phyloP scores from a whole-genome alignment of 1,140 invertebrate genomes.

The Hypsibius dujardini region DNA sequence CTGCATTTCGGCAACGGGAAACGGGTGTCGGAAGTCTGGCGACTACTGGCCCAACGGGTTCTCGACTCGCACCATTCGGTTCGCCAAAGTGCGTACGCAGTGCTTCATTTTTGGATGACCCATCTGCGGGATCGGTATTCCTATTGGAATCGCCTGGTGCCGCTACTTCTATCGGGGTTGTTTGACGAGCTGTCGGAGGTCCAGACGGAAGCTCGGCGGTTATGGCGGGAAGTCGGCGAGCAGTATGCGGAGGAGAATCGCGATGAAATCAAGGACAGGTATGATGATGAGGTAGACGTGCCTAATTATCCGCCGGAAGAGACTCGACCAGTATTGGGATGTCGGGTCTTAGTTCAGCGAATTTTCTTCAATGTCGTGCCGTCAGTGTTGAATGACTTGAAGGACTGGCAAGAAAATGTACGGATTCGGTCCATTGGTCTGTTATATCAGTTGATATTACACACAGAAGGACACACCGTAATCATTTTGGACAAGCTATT shows the following conservation, averaged over 20 bases:
- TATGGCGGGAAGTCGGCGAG: neutral
- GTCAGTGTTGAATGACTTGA: neutral
- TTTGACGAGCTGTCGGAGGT: neutral
- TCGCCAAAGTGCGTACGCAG: neutral
- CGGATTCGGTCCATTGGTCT: neutral
- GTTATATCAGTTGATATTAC: neutral
- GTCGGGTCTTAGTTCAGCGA: neutral
- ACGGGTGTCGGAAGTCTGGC: slow-evolving; percentile 1
- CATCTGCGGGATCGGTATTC: neutral
- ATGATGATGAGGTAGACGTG: neutral
- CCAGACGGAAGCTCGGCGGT: neutral
- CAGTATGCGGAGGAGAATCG: slow-evolving; percentile 13
- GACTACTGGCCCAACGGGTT: neutral
- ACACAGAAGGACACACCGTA: neutral
- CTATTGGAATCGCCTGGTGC: slow-evolving; percentile 4
- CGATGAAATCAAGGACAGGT: neutral
- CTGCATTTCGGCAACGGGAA: neutral
- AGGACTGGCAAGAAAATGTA: slow-evolving; percentile 13
- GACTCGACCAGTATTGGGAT: neutral
- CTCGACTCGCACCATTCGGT: slow-evolving; percentile 3
- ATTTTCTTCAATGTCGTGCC: neutral
- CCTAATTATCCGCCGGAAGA: neutral
- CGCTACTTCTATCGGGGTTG: neutral
- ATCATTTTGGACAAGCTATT: neutral
- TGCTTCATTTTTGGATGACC: slow-evolving; percentile 13